Conservation (phyloP, 2,113 vertebrate species). For the Pungitius pungitius region DNA sequence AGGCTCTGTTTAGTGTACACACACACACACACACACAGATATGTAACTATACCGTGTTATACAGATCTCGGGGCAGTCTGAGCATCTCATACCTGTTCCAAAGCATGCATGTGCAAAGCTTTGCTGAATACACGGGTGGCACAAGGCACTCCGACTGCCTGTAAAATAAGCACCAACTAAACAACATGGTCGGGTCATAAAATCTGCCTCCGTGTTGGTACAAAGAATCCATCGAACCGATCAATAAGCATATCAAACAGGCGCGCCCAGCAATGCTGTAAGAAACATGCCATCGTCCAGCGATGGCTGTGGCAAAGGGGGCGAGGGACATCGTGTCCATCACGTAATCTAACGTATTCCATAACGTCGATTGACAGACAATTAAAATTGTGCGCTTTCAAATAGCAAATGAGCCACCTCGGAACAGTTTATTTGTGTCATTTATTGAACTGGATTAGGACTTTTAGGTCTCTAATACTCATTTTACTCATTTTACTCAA, state of each 20-base stretch:
- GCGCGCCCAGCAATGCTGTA: too few species aligned
- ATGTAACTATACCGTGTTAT: neutral
- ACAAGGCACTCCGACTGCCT: neutral
- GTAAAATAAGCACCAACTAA: neutral
- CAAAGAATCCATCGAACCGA: neutral
- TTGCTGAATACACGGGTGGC: constrained; percentile 12
- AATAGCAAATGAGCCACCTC: neutral
- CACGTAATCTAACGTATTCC: neutral
- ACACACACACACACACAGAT: neutral
- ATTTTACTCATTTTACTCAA: too few species aligned
- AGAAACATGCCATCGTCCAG: neutral
- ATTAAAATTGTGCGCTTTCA: neutral
- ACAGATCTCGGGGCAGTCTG: constrained; percentile 1
- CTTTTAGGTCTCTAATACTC: neutral
- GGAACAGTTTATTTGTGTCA: too few species aligned
- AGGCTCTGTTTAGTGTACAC: constrained; percentile 16
- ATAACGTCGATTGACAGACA: neutral
- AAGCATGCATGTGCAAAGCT: constrained; percentile 4
- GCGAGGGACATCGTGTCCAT: neutral
- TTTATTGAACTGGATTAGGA: neutral
- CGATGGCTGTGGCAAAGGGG: neutral
- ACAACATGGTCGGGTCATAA: constrained; percentile 1
- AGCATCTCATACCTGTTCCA: constrained; percentile 3
- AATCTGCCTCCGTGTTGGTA: neutral
- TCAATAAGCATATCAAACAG: neutral